Conservation (phyloP, 2,888 invertebrate genomes). For the Melieria crassipennis region DNA sequence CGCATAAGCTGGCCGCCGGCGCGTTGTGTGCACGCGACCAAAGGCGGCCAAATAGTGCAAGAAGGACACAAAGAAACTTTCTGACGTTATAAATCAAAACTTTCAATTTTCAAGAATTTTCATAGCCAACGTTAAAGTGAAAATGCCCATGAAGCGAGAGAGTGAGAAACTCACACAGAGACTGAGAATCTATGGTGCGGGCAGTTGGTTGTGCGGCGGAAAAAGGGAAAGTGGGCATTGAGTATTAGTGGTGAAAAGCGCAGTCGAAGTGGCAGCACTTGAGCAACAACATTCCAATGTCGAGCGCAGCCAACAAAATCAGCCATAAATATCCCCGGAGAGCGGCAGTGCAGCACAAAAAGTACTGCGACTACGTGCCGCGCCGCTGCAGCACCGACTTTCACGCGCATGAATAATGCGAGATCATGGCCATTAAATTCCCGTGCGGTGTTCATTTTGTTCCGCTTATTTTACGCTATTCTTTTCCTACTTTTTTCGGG, state of each 20-base stretch:
- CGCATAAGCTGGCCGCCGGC: background rate
- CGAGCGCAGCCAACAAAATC: no score
- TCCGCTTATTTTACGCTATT: background rate
- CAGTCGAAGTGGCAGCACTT: background rate
- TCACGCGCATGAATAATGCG: conserved; percentile 20
- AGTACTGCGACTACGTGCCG: background rate
- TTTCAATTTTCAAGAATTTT: conserved; percentile 46
- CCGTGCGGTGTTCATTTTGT: conserved; percentile 6
- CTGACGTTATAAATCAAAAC: conserved; percentile 49
- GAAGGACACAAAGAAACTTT: conserved; percentile 31
- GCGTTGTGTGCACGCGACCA: background rate
- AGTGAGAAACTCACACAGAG: background rate
- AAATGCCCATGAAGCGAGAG: background rate
- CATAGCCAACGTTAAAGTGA: conserved; percentile 20
- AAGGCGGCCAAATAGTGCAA: conserved; percentile 9
- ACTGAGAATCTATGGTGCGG: background rate
- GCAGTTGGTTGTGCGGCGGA: background rate
- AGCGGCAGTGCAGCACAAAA: background rate
- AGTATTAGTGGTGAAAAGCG: background rate
- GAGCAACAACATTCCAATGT: no score
- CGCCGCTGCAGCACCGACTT: background rate
- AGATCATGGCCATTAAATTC: conserved; percentile 38
- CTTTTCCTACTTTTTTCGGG: background rate
- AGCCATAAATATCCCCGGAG: no score
- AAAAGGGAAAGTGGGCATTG: background rate